These are phyloP conservation scores for Halyomorpha halys DNA, from an alignment of 1,140 invertebrate genomes.

Conservation along the genomic window DNA sequence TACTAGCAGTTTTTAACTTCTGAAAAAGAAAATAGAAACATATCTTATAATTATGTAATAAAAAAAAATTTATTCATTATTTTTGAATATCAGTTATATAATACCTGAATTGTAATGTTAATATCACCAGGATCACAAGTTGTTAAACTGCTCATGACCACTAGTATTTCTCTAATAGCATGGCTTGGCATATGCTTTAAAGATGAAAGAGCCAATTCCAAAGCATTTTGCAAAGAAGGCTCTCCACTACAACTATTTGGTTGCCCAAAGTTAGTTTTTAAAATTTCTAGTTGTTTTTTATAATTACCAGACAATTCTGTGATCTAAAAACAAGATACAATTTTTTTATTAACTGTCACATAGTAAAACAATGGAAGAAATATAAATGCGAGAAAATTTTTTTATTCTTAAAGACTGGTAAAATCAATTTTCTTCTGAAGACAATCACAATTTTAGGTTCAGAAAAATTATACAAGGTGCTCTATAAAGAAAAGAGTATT, in stretches of 20 bases:
- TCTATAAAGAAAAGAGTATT: too few species aligned
- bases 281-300: slow-evolving; percentile 49
- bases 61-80: background rate
- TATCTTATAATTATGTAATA: background rate
- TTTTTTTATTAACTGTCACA: background rate
- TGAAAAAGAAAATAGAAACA: slow-evolving; percentile 37
- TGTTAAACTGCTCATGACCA: slow-evolving; percentile 86
- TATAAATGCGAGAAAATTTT: too few species aligned
- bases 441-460: too few species aligned
- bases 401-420: too few species aligned
- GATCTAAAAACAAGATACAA: slow-evolving; percentile 11
- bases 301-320: slow-evolving; percentile 77
- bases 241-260: slow-evolving; percentile 53
- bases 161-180: slow-evolving; percentile 82
- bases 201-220: slow-evolving; percentile 76
- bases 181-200: slow-evolving; percentile 85
- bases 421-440: too few species aligned
- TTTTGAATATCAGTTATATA: background rate
- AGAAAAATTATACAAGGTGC: too few species aligned
- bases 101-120: slow-evolving; percentile 68
- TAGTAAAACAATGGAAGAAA: too few species aligned
- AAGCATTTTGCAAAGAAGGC: slow-evolving; percentile 87
- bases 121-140: slow-evolving; percentile 96
- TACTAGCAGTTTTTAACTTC: slow-evolving; percentile 54
- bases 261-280: slow-evolving; percentile 28